Conservation (phyloP, 2,797 vertebrate genomes). For the Anisognathus igniventris region DNA sequence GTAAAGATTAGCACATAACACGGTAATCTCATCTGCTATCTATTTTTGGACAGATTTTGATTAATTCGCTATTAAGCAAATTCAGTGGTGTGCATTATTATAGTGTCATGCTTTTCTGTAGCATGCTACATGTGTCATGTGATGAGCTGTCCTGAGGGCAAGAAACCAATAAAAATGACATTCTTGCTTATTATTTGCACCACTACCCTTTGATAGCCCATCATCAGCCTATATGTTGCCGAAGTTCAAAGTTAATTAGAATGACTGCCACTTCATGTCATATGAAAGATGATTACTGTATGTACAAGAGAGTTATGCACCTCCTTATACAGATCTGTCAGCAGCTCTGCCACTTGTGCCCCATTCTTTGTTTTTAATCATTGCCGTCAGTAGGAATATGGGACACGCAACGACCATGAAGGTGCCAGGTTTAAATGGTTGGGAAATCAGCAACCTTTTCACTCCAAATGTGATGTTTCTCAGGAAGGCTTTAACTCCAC, state of each 20-base stretch:
- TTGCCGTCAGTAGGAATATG: not conserved
- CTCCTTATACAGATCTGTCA: not conserved
- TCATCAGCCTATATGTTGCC: not conserved
- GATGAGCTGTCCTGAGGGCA: constrained; percentile 56
- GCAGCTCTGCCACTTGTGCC: constrained; percentile 5
- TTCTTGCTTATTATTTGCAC: constrained; percentile 48
- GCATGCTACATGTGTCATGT: constrained; percentile 14
- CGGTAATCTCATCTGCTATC: constrained; percentile 1
- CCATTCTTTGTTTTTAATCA: not conserved
- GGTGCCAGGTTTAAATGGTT: not conserved
- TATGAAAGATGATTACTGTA: constrained; percentile 6
- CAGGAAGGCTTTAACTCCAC: not conserved
- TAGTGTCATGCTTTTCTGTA: not conserved
- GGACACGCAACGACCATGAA: not conserved
- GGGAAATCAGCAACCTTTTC: not conserved
- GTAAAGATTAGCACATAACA: not conserved
- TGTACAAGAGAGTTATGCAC: constrained; percentile 9
- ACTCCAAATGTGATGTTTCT: not conserved
- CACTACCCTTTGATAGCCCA: constrained; percentile 11
- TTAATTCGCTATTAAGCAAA: constrained; percentile 49
- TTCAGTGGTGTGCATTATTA: constrained; percentile 25
- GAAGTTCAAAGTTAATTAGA: constrained; percentile 70
- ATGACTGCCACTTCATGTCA: constrained; percentile 39
- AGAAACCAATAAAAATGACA: constrained; percentile 49
- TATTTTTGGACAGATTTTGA: constrained; percentile 44